Evolutionary conservation across 2,888 invertebrate species (phyloP).

Genomic region (Parnassius orleans): DNA sequence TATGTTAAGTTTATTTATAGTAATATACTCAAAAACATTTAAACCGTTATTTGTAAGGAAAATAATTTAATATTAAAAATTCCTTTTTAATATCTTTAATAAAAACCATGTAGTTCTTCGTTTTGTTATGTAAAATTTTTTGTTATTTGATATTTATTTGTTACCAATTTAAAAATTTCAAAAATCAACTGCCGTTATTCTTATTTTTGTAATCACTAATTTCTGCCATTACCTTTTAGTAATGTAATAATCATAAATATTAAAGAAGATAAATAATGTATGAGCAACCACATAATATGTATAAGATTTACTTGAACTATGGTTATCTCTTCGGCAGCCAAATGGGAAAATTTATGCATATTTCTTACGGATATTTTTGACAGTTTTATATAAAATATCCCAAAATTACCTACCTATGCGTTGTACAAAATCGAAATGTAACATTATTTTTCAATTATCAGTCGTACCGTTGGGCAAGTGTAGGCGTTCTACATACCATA

Average conservation of each 20-base stretch:
- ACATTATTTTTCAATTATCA: conserved; percentile 7
- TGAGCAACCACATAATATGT: too few relatives aligned
- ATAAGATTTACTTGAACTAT: background rate
- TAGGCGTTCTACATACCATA: conserved; percentile 67
- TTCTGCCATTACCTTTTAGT: too few relatives aligned
- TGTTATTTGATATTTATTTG: too few relatives aligned
- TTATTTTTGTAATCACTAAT: too few relatives aligned
- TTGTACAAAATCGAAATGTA: background rate
- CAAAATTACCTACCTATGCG: background rate
- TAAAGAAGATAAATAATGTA: too few relatives aligned
- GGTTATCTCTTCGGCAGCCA: conserved; percentile 6
- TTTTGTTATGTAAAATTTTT: too few relatives aligned
- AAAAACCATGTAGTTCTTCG: background rate
- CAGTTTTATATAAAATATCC: background rate
- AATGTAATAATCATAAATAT: too few relatives aligned
- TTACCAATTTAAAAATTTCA: too few relatives aligned
- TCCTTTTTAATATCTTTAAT: background rate
- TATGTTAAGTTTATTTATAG: conserved; percentile 5
- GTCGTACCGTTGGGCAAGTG: conserved; percentile 27
- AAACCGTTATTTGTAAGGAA: background rate
- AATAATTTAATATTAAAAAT: background rate
- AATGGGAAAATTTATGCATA: conserved; percentile 1
- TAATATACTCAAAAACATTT: conserved; percentile 3
- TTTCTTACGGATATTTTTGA: too few relatives aligned
- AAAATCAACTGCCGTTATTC: too few relatives aligned